Conservation (phyloP, 1,140 invertebrate species). For the Pararge aegeria region DNA sequence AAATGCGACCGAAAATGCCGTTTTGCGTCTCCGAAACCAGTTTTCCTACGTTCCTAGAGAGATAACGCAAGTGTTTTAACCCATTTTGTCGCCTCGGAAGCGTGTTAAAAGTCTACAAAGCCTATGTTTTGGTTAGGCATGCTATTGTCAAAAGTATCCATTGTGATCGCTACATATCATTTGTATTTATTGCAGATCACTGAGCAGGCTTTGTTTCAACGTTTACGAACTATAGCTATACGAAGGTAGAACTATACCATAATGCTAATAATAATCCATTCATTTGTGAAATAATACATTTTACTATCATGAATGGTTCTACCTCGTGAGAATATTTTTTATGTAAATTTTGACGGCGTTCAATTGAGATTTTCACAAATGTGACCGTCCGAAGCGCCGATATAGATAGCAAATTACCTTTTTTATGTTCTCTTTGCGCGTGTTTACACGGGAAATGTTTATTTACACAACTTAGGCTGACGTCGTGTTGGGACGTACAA, state of each 20-base stretch:
- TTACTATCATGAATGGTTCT: not conserved
- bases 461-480: constrained; percentile 58
- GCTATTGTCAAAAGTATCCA: constrained; percentile 70
- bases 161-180: constrained; percentile 51
- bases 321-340: constrained; percentile 22
- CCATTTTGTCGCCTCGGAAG: constrained; percentile 18
- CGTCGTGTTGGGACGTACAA: constrained; percentile 28
- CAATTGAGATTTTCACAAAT: constrained; percentile 16
- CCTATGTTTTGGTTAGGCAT: constrained; percentile 74
- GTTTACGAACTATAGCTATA: not conserved
- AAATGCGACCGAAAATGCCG: constrained; percentile 49
- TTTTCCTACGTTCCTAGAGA: constrained; percentile 31
- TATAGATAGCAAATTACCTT: constrained; percentile 58
- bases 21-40: constrained; percentile 32
- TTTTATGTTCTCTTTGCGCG: constrained; percentile 61
- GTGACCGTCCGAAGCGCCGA: constrained; percentile 39
- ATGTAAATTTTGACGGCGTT: constrained; percentile 21
- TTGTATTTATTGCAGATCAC: constrained; percentile 41
- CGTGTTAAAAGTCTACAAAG: constrained; percentile 42
- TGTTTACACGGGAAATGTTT: constrained; percentile 74
- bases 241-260: not conserved
- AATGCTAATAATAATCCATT: not conserved
- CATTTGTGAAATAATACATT: not conserved
- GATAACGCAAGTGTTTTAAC: constrained; percentile 38
- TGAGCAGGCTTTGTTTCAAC: not conserved